Evolutionary conservation across 1,140 invertebrate genomes (phyloP), one percentile per base, ranked within the genome.

Genomic region (Zaprionus taronus): DNA sequence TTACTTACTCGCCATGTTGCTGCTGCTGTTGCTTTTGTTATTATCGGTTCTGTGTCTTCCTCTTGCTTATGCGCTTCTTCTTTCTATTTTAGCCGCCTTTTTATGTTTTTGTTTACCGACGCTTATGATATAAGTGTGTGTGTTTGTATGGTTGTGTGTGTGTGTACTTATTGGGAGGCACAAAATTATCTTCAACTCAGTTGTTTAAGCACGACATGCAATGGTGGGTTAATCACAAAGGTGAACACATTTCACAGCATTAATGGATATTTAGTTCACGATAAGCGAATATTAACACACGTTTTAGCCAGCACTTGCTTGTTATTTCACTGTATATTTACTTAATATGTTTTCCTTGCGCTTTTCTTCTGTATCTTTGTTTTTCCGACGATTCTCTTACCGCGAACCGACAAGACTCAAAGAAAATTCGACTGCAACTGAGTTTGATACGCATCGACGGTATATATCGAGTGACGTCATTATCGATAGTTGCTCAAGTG

Each of bases 1-100:
- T 89, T 90, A 90, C 89, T 91, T 74, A 91, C 89, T 91, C 83
- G 89, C 89, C 89, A 91, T 91, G 79, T 75, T 91, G 73, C 7
- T 70, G 70, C 58, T 83, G 72, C 67, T 86, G 69, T 58, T 74
- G 66, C 53, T 72, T 62, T 56, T 72, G 47, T 55, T 65, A 22
- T 31, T 58, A 38, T 55, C 22, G 31, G 5, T 55, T 55, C 36
- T 28, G 24, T 51, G 38, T 17, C 41, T 15, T 67, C 5, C 41
- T 44, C 41, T 44, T 17, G 41, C 6, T 9, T 47, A 44, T 17
- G 41, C 41, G 26, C 41, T 56, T 57, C 41, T 58, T 71, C 65
- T 70, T 70, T 68, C 56, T 62, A 55, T 17, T 56, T 76, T 72
- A 55, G 70, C 70, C 74, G 64, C 64, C 61, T 69, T 62, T 36